phyloP scores from a whole-genome alignment of 2,113 vertebrate genomes.

The Delphinus delphis region DNA sequence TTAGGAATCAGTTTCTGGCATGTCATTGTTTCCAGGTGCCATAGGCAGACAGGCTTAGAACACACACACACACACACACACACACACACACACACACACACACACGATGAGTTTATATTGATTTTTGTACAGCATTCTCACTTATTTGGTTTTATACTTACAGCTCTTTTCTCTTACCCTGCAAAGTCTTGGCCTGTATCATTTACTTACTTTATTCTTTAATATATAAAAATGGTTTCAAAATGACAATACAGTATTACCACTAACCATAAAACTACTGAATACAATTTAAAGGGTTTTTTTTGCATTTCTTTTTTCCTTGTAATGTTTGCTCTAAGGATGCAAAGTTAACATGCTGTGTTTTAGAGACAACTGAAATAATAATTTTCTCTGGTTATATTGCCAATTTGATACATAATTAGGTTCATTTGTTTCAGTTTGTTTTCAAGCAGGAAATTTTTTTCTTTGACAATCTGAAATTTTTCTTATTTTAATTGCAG shows the following conservation, averaged over 20 bases:
- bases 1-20: not conserved
- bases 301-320: not conserved
- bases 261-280: not conserved
- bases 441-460: slow-evolving; percentile 1
- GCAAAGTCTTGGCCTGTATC: not conserved
- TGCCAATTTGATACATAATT: not conserved
- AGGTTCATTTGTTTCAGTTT: not conserved
- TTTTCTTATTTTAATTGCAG: not conserved
- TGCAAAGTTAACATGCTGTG: not conserved
- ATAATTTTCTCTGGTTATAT: slow-evolving; percentile 44
- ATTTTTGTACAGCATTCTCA: not conserved
- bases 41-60: not conserved
- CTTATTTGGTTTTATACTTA: slow-evolving; percentile 28
- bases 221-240: slow-evolving; percentile 40
- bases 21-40: not conserved
- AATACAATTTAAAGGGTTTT: not conserved
- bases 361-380: slow-evolving; percentile 35
- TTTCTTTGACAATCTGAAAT: not conserved
- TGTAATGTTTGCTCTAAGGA: not conserved
- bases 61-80: not conserved
- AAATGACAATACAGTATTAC: not conserved
- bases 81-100: not conserved
- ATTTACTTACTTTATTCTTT: slow-evolving; percentile 37
- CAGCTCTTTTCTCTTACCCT: not conserved
- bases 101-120: not conserved